Evolutionary conservation across 1,140 invertebrate species (phyloP), one percentile per base, ranked within the genome.

Genomic region (Plutomurus gul): DNA sequence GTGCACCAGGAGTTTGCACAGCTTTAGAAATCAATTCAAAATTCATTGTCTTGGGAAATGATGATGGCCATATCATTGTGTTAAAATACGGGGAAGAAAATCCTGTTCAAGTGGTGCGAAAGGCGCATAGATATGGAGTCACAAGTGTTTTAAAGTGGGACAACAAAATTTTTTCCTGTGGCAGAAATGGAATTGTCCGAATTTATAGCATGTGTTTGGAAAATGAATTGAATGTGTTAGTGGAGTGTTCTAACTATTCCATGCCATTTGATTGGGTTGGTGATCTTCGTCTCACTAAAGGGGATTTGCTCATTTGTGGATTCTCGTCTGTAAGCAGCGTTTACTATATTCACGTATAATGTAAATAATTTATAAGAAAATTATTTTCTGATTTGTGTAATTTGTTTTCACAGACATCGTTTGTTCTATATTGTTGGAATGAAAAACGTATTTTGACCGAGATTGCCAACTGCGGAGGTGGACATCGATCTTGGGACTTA

Each of bases 191-290:
- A 36, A 65, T 65, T 7, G 56, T 65, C 7, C 27, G 56, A 65
- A n/a, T 65, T 1, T 65, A 65, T 30, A 33, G 27, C 3, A n/a
- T 65, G 13, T n/a, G 8, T 6, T n/a, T n/a, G n/a, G 56, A 65
- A 65, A 65, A 33, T 16, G 56, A 65, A 0, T 36, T 8, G 13
- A 27, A 27, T 4, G 10, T 16, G 5, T 65, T 33, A 65, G 16
- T 36, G 10, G 56, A 65, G 16, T 65, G 56, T 10, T 72, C 36
- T 10, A 72, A 46, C 25, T 72, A 72, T 20, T 27, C 70, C 4
- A 39, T 72, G 39, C 70, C 70, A 11, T 72, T 72, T 11, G 70
- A 72, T 30, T 72, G 36, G 39, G 70, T 72, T 40, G 70, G 40
- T 22, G 10, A 27, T 22, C 70, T 72, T 4, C 30, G 22, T 43